phyloP scores from a whole-genome alignment of 2,888 invertebrate species.

The Epinotia ramella region DNA sequence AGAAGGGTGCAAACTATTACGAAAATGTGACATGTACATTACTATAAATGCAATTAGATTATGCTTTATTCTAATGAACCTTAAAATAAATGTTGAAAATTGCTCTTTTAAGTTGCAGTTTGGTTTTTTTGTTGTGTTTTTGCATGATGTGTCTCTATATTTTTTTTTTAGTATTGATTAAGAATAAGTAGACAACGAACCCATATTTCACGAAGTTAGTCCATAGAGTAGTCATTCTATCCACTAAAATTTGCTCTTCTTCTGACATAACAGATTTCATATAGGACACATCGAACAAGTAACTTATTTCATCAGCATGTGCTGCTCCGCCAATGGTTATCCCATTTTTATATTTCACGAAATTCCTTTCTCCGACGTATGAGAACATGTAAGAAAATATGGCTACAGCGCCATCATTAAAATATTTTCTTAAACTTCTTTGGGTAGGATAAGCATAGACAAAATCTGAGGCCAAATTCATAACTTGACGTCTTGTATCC shows the following conservation, averaged over 20 bases:
- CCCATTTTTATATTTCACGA: constrained; percentile 8
- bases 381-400: constrained; percentile 40
- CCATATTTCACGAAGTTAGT: constrained; percentile 59
- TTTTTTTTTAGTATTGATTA: neutral
- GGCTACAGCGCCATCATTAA: constrained; percentile 10
- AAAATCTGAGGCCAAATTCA: constrained; percentile 59
- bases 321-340: constrained; percentile 31
- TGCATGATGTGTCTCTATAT: no score
- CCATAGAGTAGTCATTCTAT: constrained; percentile 58
- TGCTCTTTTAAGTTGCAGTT: no score
- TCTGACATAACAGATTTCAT: constrained; percentile 13
- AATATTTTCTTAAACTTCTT: constrained; percentile 51
- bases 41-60: no score
- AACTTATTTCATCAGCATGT: constrained; percentile 44
- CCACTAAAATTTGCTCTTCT: constrained; percentile 52
- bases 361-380: constrained; percentile 40
- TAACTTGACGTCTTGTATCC: constrained; percentile 54
- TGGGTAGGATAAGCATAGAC: constrained; percentile 57
- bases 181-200: constrained; percentile 47
- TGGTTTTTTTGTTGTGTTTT: no score
- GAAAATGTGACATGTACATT: neutral
- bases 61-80: neutral
- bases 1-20: no score
- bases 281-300: constrained; percentile 40
- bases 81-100: neutral